Base-by-base conservation (phyloP, 2,888 invertebrate genomes). In the Ophioninae sp. region DNA sequence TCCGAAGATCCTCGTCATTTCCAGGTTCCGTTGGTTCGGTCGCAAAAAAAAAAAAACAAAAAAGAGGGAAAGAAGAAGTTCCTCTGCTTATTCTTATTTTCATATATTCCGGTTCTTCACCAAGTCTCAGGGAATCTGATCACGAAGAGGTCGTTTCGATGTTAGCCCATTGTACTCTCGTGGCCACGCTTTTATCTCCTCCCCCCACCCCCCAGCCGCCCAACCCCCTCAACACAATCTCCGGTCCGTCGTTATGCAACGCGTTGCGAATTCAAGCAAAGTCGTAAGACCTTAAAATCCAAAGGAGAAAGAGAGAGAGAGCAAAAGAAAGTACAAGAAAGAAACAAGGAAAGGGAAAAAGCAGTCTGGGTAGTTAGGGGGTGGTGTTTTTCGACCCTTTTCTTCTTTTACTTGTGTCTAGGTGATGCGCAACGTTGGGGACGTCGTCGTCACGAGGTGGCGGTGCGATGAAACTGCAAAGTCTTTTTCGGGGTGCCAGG, bases 171-270 rank as follows among this genome's bases (percentile, higher is more conserved):
- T 70, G 78, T 79, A 74, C 59, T 78, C 64, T 59, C 74, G 57
- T 56, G 59, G 57, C 79, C 64, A 56, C 44, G 62, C 57, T 69
- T 61, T 44, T 67, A 57, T 67, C 61, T 67, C n/a, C 56, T 20
- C n/a, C 23, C 10, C 17, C 44, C 7, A 30, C 20, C 17, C 0
- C 37, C 2, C 10, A 2, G 13, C 2, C 56, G 50, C 23, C 10
- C 44, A 13, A 6, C 41, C 21, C 23, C 8, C n/a, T n/a, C 23
- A 21, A 17, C 59, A 67, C 56, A 23, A 59, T 65, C 13, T 6
- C 44, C 17, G 30, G 23, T 73, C 74, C 80, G 78, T 87, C 85
- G 82, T 88, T 86, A 85, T 84, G 82, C 84, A 70, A 85, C 75
- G 73, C 74, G 65, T 64, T 65, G 77, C 75, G 82, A 78, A 72